A percentile compares a stretch with the other conserved stretches of the same genome.
Evolutionary conservation across 1,140 invertebrate genomes (phyloP).

Genomic region (Cephus cinctus): DNA sequence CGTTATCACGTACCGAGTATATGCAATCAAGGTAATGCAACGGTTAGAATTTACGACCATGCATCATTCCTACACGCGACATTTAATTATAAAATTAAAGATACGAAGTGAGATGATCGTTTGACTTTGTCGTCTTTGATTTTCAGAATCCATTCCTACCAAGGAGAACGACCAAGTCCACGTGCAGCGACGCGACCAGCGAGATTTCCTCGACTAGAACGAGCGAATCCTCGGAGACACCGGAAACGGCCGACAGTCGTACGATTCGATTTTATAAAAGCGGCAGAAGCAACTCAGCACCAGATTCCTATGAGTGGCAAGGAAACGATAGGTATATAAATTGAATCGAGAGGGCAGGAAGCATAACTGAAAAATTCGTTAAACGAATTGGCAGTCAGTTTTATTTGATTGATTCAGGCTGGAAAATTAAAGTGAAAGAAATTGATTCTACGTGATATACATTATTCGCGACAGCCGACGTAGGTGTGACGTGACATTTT

Average conservation of each 20-base stretch:
- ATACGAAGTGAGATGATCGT: too few relatives aligned
- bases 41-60: too few relatives aligned
- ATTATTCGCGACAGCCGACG: too few relatives aligned
- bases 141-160: slow-evolving; percentile 44
- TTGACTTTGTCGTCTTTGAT: slow-evolving; percentile 14
- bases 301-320: slow-evolving; percentile 67
- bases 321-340: slow-evolving; percentile 48
- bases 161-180: slow-evolving; percentile 29
- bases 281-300: slow-evolving; percentile 73
- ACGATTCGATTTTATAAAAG: slow-evolving; percentile 47
- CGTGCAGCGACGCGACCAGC: slow-evolving; percentile 17
- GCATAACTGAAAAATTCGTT: not conserved
- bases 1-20: too few relatives aligned
- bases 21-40: too few relatives aligned
- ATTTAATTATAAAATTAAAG: not conserved
- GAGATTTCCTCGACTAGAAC: slow-evolving; percentile 21
- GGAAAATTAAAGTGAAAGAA: not conserved
- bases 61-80: too few relatives aligned
- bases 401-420: not conserved
- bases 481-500: too few relatives aligned
- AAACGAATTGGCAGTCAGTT: not conserved
- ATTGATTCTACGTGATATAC: slow-evolving; percentile 1
- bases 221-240: slow-evolving; percentile 17
- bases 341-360: not conserved
- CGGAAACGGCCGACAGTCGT: slow-evolving; percentile 34